Evolutionary conservation across 2,888 invertebrate species (phyloP), one percentile per base, ranked within the genome.

Genomic region (Nemotelus nigrinus): DNA sequence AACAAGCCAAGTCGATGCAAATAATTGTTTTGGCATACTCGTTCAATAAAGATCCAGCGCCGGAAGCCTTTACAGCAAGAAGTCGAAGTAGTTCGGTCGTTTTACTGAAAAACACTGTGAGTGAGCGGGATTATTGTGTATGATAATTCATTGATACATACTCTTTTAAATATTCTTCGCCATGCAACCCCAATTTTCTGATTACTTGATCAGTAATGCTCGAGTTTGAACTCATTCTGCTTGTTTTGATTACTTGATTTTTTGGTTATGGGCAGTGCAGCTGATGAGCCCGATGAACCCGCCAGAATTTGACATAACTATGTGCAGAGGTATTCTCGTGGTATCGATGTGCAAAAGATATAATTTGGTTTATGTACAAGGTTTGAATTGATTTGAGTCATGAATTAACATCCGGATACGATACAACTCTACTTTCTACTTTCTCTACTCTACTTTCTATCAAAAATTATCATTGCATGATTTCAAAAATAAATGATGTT

Each of bases 1-100:
- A 82, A 3, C 90, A 88, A 50, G 92, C 91, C 64, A 92, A 83
- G 83, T 92, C 91, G 50, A 92, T 84, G 81, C 92, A 92, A 67
- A 92, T 85, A 0, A 91, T 89, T 45, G 89, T 88, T 86, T 90
- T 91, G 3, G 90, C 89, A 7, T 89, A 89, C 79, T 91, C 91
- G 78, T 89, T 90, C 63, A 92, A 89, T 75, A 84, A 83, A 7
- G 84, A 79, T 0, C 84, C 83, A 2, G 83, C 82, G 78, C 85
- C 85, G 3, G 83, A 77, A 2, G 86, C 84, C 4, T 86, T 85
- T 10, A 86, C 76, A 47, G 86, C 84, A 7, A 87, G 74, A 2
- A 87, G 82, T 45, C 87, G 83, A 10, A 85, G 77, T 0, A 87
- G 72, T 78, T 87, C 87, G 1, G 82, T 84, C 2, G 87, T 83